Conservation (phyloP, 2,888 invertebrate species). For the Ptychoptera contaminata region DNA sequence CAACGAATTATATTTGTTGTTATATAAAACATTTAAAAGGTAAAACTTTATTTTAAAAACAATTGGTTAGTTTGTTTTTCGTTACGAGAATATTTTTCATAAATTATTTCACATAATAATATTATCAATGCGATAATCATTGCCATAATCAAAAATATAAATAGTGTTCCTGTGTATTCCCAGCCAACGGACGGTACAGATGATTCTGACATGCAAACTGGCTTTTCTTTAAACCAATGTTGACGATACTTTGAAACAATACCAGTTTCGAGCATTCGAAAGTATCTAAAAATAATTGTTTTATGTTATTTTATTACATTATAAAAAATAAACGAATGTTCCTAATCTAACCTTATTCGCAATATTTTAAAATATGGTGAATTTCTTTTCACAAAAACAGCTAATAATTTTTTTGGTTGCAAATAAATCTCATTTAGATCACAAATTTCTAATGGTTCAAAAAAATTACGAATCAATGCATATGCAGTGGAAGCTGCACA, state of each 20-base stretch:
- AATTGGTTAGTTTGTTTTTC: too few species aligned
- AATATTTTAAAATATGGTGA: constrained; percentile 22
- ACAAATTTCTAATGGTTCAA: constrained; percentile 24
- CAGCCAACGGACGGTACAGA: constrained; percentile 22
- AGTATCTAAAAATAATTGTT: too few species aligned
- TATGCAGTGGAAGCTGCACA: constrained; percentile 21
- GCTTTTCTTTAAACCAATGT: constrained; percentile 19
- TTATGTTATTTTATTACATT: too few species aligned
- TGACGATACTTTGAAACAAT: constrained; percentile 19
- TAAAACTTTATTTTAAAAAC: too few species aligned
- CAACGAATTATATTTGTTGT: too few species aligned
- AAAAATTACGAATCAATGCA: constrained; percentile 19
- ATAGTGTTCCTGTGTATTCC: constrained; percentile 25
- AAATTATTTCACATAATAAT: too few species aligned
- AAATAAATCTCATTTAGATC: constrained; percentile 25
- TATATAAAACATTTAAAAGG: too few species aligned
- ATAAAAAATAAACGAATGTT: too few species aligned
- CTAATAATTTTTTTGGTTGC: constrained; percentile 17
- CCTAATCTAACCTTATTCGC: constrained; percentile 14
- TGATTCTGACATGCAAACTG: constrained; percentile 20
- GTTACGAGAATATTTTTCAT: too few species aligned
- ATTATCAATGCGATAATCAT: too few species aligned
- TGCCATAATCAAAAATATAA: constrained; percentile 17
- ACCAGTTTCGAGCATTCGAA: constrained; percentile 15
- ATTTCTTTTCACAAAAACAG: constrained; percentile 16